Evolutionary conservation across 2,113 vertebrate species (phyloP), one percentile per base, ranked within the genome.

Genomic region (Sula dactylatra): DNA sequence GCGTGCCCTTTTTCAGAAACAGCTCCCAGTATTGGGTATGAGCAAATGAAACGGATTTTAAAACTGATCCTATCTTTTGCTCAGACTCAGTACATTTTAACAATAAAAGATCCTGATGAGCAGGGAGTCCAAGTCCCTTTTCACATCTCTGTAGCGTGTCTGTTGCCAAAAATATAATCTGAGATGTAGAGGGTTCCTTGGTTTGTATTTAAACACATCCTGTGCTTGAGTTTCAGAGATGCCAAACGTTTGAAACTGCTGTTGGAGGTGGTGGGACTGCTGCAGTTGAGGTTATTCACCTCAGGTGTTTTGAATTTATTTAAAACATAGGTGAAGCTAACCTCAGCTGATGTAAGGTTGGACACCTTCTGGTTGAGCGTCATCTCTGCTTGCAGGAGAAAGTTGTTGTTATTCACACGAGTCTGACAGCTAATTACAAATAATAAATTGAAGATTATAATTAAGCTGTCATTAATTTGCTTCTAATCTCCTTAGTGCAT

Each of bases 401-500:
- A 58, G 82, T 56, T 36, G 17, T 10, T 29, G 29, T 66, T 77
- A 47, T n/a, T 89, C 64, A 34, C 72, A 20, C 0, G 21, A 64
- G 47, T n/a, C 61, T 82, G 90, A 80, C 88, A 69, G 85, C 90
- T 85, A 44, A 65, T 93, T 95, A 74, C 55, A 84, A 62, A 74
- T 74, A 70, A 86, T 86, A 84, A 84, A 89, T 80, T 82, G 78
- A 44, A 76, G 84, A 27, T 69, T 84, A 52, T 79, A 93, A 94
- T 96, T 90, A 94, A 77, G 62, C 70, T 38, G 45, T 42, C 90
- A n/a, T 91, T 94, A 64, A 79, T 94, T 93, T 78, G 87, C 69
- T 87, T 79, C 34, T 95, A 25, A 89, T 79, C 91, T 94, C 47
- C 64, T 84, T 36, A 56, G 44, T 31, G 47, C 6, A 31, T 42